These are phyloP conservation scores for Cantharis flavilabris DNA, from an alignment of 2,888 invertebrate species.

Conservation along the genomic window DNA sequence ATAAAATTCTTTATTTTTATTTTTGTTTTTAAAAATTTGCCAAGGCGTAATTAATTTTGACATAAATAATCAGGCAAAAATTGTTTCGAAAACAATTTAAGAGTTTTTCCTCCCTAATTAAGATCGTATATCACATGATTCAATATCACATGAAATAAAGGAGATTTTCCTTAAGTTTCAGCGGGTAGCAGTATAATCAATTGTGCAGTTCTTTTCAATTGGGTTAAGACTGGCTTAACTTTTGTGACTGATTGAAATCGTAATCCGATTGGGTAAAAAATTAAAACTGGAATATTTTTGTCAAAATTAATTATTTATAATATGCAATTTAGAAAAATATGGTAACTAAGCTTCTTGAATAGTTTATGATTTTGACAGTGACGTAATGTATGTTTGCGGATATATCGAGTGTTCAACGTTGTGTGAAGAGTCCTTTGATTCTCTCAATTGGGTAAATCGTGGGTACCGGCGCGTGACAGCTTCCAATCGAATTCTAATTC, in stretches of 20 bases:
- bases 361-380: conserved; percentile 28
- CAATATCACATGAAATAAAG: background rate
- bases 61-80: background rate
- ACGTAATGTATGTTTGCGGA: conserved; percentile 26
- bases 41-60: background rate
- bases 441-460: conserved; percentile 27
- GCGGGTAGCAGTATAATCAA: background rate
- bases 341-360: conserved; percentile 14
- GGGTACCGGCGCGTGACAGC: conserved; percentile 28
- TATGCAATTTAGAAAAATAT: background rate
- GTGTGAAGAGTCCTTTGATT: conserved; percentile 40
- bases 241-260: background rate
- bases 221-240: background rate
- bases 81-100: background rate
- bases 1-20: background rate
- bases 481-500: conserved; percentile 25
- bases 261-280: background rate
- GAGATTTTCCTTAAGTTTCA: background rate
- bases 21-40: background rate
- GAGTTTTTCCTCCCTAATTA: background rate
- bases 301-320: background rate
- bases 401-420: conserved; percentile 33
- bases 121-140: background rate
- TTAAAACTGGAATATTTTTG: background rate
- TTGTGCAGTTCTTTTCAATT: background rate